Base-by-base conservation (phyloP, 2,888 invertebrate genomes). In the Cynaeus angustus region DNA sequence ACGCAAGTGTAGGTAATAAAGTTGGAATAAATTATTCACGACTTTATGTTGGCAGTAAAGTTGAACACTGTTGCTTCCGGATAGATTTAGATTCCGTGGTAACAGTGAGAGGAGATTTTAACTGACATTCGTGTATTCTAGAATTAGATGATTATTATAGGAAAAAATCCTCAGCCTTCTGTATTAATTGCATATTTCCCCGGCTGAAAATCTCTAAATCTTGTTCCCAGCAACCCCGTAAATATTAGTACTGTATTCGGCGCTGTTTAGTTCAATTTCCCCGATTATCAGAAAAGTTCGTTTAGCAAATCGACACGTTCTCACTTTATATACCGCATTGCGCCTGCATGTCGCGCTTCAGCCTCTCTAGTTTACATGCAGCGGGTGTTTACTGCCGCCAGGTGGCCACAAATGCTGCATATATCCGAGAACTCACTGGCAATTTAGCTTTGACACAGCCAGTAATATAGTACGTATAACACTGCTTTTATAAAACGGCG, bases 231-330 rank as follows among this genome's bases (percentile, higher is more conserved):
- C 52, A 9, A 12, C 52, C 43, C 41, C 59, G 59, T 59, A 59
- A 58, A 58, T 46, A 59, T 30, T 14, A 38, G 43, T n/a, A 38
- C 10, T 7, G 16, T 8, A 46, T 58, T 58, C 13, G 26, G 37
- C 16, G 26, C 10, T 46, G 59, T 59, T 59, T 59, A 59, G 12
- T 13, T 50, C 61, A 16, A 33, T 65, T 26, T n/a, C 14, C 9
- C 5, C 33, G 53, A 65, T 65, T 65, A 65, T 65, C 53, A 45
- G 65, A 53, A 65, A 65, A 43, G 13, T 41, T 28, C 12, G 65
- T 46, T 46, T 30, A 46, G 72, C 72, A 73, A 78, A 79, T 80
- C 79, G 79, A 78, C 79, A 78, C 78, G 76, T 77, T 74, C 74
- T 61, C 76, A 72, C 73, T 76, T 77, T 77, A 76, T 76, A 70